Percentiles rank a stretch among this genome's conserved stretches.
phyloP scores from a whole-genome alignment of 2,797 vertebrate species.

The Neopelma chrysocephalum region DNA sequence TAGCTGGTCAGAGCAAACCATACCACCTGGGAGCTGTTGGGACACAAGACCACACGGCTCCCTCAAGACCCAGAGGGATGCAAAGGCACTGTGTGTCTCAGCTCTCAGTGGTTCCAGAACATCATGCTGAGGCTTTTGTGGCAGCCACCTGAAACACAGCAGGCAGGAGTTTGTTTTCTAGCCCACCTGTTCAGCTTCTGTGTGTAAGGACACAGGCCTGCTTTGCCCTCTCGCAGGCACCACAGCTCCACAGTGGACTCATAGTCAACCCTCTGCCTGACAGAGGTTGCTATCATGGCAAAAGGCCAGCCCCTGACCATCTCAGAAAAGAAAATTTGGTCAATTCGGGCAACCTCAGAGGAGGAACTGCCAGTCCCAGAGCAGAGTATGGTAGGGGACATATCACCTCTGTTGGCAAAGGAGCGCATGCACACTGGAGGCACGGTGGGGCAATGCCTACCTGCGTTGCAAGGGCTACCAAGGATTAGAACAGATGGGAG shows the following conservation, averaged over 20 bases:
- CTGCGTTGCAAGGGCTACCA: not conserved
- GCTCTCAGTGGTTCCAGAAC: not conserved
- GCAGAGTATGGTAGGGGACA: fast-evolving
- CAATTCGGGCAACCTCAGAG: not conserved
- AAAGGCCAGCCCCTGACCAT: not conserved
- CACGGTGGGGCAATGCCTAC: not conserved
- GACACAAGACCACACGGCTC: not conserved
- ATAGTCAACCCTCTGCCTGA: not conserved
- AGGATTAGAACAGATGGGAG: not conserved
- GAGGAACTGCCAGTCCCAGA: not conserved
- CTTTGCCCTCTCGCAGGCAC: fast-evolving
- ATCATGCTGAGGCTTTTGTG: not conserved
- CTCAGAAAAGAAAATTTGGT: not conserved
- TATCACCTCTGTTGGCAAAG: fast-evolving
- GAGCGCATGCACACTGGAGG: fast-evolving
- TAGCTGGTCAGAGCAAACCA: not conserved
- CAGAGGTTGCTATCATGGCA: not conserved
- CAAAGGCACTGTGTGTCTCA: fast-evolving
- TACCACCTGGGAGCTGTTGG: not conserved
- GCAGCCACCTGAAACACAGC: not conserved
- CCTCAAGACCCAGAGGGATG: not conserved
- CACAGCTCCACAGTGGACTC: not conserved
- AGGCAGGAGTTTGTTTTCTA: not conserved
- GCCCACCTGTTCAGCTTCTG: not conserved
- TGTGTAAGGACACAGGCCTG: fast-evolving